A percentile compares a stretch with the other conserved stretches of the same genome.
Evolutionary conservation across 2,888 invertebrate genomes (phyloP).

Genomic region (Mimas tiliae): DNA sequence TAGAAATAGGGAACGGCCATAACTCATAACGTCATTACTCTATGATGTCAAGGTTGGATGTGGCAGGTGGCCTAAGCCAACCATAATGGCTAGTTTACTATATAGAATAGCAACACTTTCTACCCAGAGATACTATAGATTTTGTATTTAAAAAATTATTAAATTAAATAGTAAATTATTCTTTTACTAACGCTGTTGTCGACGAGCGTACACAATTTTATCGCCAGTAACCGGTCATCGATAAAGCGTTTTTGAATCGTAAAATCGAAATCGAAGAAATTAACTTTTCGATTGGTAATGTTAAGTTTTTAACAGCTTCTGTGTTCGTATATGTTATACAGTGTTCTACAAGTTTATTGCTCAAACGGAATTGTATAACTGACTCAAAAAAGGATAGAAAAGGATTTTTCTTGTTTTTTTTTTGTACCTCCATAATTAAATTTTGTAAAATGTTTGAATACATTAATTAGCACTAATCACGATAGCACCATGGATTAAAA

Average conservation of each 20-base stretch:
- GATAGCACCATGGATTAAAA: too few relatives aligned
- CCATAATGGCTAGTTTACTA: too few relatives aligned
- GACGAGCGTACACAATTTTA: constrained; percentile 36
- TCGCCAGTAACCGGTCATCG: constrained; percentile 51
- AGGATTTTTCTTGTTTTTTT: neutral
- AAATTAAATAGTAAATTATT: neutral
- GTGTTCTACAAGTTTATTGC: neutral
- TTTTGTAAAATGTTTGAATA: neutral
- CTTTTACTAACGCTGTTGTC: constrained; percentile 32
- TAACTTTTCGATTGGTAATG: constrained; percentile 31
- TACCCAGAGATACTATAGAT: too few relatives aligned
- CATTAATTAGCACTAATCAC: neutral
- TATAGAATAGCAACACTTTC: too few relatives aligned
- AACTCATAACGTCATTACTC: too few relatives aligned
- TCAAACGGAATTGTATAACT: neutral
- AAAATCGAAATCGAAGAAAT: constrained; percentile 53
- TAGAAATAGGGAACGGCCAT: too few relatives aligned
- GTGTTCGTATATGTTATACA: neutral
- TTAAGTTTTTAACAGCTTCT: constrained; percentile 4
- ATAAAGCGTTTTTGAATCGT: constrained; percentile 52
- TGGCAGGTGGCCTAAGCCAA: too few relatives aligned
- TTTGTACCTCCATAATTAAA: neutral
- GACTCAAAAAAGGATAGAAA: neutral
- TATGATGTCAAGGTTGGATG: too few relatives aligned
- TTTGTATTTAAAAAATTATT: too few relatives aligned